phyloP scores from a whole-genome alignment of 2,888 invertebrate species.

The Coenonympha glycerion region DNA sequence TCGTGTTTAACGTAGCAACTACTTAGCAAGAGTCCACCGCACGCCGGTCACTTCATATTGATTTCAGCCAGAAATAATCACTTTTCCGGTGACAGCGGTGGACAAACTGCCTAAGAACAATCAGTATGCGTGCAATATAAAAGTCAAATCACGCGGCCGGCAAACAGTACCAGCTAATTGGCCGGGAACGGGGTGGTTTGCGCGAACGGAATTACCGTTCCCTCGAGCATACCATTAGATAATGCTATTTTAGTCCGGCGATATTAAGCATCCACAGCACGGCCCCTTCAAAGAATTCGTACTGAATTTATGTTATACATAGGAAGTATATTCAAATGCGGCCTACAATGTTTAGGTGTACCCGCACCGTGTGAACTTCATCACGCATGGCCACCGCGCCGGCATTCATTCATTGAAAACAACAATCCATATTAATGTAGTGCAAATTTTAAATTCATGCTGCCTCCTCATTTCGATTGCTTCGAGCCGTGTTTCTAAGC shows the following conservation, averaged over 20 bases:
- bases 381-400: constrained; percentile 71
- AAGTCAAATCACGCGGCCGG: constrained; percentile 12
- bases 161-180: constrained; percentile 24
- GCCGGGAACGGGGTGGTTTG: constrained; percentile 6
- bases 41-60: too few relatives aligned
- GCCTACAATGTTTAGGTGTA: constrained; percentile 69
- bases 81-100: too few relatives aligned
- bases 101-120: too few relatives aligned
- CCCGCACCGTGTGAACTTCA: constrained; percentile 76
- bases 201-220: constrained; percentile 44
- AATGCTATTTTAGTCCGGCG: constrained; percentile 60
- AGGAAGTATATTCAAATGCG: constrained; percentile 75
- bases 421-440: constrained; percentile 75
- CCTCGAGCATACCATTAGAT: constrained; percentile 58
- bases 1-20: too few relatives aligned
- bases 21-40: too few relatives aligned
- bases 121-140: neutral
- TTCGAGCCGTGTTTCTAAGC: constrained; percentile 63
- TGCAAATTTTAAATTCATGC: constrained; percentile 75
- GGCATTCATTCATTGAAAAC: constrained; percentile 75
- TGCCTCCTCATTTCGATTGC: constrained; percentile 67
- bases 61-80: too few relatives aligned
- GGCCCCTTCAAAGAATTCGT: constrained; percentile 70
- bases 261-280: constrained; percentile 67
- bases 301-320: constrained; percentile 71